phyloP scores from a whole-genome alignment of 2,797 vertebrate species.

The Urocyon cinereoargenteus region DNA sequence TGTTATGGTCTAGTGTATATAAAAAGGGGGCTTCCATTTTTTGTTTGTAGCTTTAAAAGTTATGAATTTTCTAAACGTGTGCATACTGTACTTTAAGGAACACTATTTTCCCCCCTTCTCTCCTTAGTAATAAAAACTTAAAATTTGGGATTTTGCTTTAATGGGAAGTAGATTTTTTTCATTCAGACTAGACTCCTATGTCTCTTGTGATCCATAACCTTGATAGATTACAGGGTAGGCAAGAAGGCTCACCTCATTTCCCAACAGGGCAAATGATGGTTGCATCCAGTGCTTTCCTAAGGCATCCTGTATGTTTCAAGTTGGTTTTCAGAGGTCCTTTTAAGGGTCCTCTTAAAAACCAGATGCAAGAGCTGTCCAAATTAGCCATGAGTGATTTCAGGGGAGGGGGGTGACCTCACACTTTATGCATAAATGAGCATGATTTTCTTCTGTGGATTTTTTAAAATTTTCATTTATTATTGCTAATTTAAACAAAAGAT shows the following conservation, averaged over 20 bases:
- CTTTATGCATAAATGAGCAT: not conserved
- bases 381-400: not conserved
- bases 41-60: not conserved
- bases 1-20: not conserved
- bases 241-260: not conserved
- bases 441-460: not conserved
- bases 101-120: not conserved
- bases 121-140: not conserved
- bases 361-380: not conserved
- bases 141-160: not conserved
- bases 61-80: not conserved
- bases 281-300: not conserved
- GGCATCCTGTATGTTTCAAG: not conserved
- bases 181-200: not conserved
- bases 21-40: not conserved
- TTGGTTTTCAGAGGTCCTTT: not conserved
- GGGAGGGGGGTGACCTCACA: not conserved
- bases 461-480: not conserved
- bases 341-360: not conserved
- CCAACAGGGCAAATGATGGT: not conserved
- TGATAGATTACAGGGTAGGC: too few species aligned
- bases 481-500: not conserved
- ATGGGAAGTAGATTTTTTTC: not conserved
- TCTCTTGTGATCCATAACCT: not conserved
- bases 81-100: not conserved